Evolutionary conservation across 1,140 invertebrate species (phyloP), one percentile per base, ranked within the genome.

Genomic region (Conus betulinus): DNA sequence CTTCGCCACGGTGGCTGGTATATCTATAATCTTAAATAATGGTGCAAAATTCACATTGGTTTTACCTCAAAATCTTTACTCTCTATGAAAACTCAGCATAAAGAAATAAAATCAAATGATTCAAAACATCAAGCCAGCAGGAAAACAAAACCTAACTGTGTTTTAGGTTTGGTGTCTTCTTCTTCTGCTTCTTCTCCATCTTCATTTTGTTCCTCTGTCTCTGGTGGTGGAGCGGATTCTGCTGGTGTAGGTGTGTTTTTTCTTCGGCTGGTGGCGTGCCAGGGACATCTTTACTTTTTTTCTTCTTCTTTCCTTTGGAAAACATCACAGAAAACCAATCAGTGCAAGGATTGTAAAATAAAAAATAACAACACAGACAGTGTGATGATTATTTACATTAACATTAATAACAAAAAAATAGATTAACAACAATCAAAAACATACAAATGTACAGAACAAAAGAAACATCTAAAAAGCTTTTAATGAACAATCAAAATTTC

Each of bases 121-220:
- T 8, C 8, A 60, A 60, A 60, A 60, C 15, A 60, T 60, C 57
- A 60, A 4, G 57, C 57, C 1, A 60, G 57, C 39, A 39, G 39
- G 39, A 39, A 60, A 3, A 13, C 25, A 39, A 11, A 39, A 4
- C 85, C 91, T 89, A 89, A 94, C 93, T 74, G 93, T 74, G 93
- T 94, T 91, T 92, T 93, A 6, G 91, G 81, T 88, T 87, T 93
- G 88, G 27, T 90, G 84, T 92, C 88, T 85, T 90, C 89, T 17
- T 92, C 91, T 39, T 92, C 90, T 53, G 88, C 90, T 27, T 87
- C 91, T 25, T 92, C 90, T 53, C 88, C 89, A 39, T 90, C 90
- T 2, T 88, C 82, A 51, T 91, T 88, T 55, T 90, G 90, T n/a
- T 63, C 90, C 25, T 90, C 90, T 76, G 71, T 88, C n/a, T 89